Evolutionary conservation across 2,797 vertebrate genomes (phyloP).

Genomic region (Dendrocincla tyrannina): DNA sequence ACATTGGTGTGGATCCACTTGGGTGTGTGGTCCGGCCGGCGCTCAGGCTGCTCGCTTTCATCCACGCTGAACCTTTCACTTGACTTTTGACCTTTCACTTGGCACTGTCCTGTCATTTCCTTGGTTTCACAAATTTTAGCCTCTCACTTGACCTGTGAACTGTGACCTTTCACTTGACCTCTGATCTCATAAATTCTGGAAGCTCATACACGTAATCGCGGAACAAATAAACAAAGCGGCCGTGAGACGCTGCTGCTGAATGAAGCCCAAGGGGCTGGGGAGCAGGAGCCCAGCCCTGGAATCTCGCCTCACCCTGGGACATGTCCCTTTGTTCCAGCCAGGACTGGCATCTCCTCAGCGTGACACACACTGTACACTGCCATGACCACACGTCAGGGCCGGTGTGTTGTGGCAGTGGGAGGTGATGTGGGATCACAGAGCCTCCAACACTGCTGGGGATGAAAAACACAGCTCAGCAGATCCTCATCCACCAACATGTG

Average conservation of each 20-base stretch:
- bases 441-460: neutral
- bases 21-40: conserved; percentile 50
- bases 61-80: conserved; percentile 71
- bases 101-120: conserved; percentile 79
- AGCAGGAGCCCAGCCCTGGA: conserved; percentile 2
- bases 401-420: neutral
- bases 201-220: conserved; percentile 72
- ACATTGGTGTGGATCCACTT: neutral
- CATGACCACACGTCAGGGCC: neutral
- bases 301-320: neutral
- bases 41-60: conserved; percentile 69
- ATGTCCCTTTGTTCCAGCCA: neutral
- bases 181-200: conserved; percentile 80
- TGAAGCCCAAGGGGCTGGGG: conserved; percentile 57
- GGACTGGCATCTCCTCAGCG: neutral
- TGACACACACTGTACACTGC: neutral
- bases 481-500: fast-evolving
- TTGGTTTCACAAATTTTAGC: conserved; percentile 79
- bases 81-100: conserved; percentile 80
- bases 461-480: neutral
- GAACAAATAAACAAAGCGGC: conserved; percentile 79
- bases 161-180: conserved; percentile 77
- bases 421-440: neutral
- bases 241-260: conserved; percentile 34
- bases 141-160: conserved; percentile 79